phyloP scores from a whole-genome alignment of 2,113 vertebrate species.

The Heterotilapia buettikoferi region DNA sequence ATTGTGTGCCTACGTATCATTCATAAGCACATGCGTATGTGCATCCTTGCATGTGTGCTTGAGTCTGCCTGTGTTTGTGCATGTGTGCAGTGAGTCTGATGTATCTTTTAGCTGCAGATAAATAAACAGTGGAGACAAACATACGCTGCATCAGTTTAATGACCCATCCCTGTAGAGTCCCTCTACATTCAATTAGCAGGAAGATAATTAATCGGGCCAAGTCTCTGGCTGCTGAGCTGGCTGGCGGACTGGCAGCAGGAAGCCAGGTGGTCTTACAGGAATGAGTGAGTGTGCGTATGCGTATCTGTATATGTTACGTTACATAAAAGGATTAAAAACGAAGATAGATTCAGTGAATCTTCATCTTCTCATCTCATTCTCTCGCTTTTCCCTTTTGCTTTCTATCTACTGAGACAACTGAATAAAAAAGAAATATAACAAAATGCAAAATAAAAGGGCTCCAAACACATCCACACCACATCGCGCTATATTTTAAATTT shows the following conservation, averaged over 20 bases:
- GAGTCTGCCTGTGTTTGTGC: conserved; percentile 1
- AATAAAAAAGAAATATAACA: conserved; percentile 29
- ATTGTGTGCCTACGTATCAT: neutral
- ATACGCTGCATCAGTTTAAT: conserved; percentile 71
- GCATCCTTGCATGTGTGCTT: neutral
- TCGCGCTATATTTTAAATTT: neutral
- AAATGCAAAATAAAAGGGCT: neutral
- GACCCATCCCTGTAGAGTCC: conserved; percentile 73
- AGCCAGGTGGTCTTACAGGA: conserved; percentile 68
- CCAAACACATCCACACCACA: neutral
- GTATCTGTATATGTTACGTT: neutral
- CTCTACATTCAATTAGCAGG: conserved; percentile 75
- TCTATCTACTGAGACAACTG: conserved; percentile 6
- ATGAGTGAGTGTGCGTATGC: conserved; percentile 1
- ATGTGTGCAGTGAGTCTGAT: conserved; percentile 37
- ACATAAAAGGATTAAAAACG: conserved; percentile 11
- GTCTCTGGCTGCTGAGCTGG: conserved; percentile 61
- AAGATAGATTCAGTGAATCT: conserved; percentile 20
- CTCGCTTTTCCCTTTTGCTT: neutral
- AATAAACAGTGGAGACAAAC: conserved; percentile 75
- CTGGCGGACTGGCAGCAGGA: conserved; percentile 60
- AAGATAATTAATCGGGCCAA: conserved; percentile 74
- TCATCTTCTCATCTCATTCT: neutral
- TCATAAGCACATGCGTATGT: neutral
- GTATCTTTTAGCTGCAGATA: conserved; percentile 63